phyloP scores from a whole-genome alignment of 2,888 invertebrate genomes.

The Siphonodentalium dalli region DNA sequence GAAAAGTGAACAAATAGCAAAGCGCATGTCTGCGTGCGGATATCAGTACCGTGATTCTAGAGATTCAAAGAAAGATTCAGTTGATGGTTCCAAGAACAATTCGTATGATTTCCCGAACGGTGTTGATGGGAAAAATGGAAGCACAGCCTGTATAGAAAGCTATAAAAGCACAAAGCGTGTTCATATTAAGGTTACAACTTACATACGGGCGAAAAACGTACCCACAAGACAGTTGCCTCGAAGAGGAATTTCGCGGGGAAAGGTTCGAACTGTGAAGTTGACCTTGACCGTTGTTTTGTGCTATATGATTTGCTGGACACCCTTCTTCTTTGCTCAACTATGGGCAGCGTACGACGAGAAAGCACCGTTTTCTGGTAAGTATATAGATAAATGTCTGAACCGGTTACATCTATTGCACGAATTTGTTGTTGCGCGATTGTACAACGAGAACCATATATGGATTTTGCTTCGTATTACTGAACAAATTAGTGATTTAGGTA shows the following conservation, averaged over 20 bases:
- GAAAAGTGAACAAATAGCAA: conserved; percentile 11
- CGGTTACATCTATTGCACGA: too few species aligned
- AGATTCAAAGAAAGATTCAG: not conserved
- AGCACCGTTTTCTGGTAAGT: conserved; percentile 38
- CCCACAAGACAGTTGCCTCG: too few species aligned
- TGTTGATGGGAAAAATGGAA: not conserved
- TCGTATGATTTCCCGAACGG: not conserved
- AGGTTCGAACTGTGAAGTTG: conserved; percentile 67
- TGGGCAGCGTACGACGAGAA: conserved; percentile 67
- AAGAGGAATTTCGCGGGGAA: conserved; percentile 63
- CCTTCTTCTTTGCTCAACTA: conserved; percentile 74
- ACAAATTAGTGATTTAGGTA: too few species aligned
- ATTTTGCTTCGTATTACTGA: too few species aligned
- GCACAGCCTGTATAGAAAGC: conserved; percentile 7
- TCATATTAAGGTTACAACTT: too few species aligned
- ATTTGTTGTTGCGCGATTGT: too few species aligned
- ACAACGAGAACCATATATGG: too few species aligned
- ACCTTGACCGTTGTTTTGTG: conserved; percentile 66
- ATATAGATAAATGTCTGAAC: too few species aligned
- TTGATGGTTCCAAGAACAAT: not conserved
- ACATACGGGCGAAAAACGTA: too few species aligned
- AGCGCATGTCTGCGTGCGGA: too few species aligned
- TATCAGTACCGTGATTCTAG: too few species aligned
- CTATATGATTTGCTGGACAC: conserved; percentile 75
- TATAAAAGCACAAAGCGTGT: conserved; percentile 30